Conservation (phyloP, 2,113 vertebrate genomes). For the Hippopotamus amphibius region DNA sequence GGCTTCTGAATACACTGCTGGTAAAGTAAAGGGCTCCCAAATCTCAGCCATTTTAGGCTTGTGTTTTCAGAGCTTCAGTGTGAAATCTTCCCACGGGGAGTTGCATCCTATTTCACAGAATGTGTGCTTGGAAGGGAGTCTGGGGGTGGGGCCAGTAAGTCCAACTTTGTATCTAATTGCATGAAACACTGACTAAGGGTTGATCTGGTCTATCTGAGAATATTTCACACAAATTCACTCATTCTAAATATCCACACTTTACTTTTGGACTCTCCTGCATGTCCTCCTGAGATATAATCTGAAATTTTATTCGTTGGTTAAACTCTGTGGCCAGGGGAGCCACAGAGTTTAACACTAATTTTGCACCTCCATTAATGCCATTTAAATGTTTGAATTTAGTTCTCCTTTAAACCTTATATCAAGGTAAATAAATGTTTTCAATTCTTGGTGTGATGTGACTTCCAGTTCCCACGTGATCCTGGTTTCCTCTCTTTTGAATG, state of each 20-base stretch:
- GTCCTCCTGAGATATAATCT: neutral
- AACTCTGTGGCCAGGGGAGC: neutral
- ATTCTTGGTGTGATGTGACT: neutral
- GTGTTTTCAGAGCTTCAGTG: neutral
- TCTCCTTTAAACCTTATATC: neutral
- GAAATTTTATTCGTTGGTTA: neutral
- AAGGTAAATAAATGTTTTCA: neutral
- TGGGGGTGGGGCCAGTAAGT: neutral
- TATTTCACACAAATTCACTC: neutral
- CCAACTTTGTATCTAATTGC: neutral
- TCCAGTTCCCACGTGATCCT: neutral
- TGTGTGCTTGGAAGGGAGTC: neutral
- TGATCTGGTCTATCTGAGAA: neutral
- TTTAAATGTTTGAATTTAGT: conserved; percentile 40
- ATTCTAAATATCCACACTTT: neutral
- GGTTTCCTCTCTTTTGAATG: neutral
- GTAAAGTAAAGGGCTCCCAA: neutral
- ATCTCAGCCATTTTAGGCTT: neutral
- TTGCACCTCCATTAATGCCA: neutral
- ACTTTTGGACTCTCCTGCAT: neutral
- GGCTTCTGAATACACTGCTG: neutral
- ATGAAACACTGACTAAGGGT: neutral
- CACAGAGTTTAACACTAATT: neutral
- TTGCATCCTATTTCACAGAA: neutral
- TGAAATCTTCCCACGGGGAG: neutral